Evolutionary conservation across 1,140 invertebrate species (phyloP).

Genomic region (Papilio helenus): DNA sequence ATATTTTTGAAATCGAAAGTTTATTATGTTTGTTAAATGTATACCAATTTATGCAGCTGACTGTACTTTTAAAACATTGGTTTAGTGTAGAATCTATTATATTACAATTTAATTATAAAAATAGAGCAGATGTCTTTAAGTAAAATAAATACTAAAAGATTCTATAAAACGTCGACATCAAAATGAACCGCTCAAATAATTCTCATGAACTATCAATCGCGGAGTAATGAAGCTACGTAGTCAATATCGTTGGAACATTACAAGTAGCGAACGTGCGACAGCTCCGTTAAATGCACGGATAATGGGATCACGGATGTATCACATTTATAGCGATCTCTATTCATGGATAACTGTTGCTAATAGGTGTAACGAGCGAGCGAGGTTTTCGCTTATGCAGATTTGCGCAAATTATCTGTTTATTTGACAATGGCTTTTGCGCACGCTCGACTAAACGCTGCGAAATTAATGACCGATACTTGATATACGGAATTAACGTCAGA

Average conservation of each 20-base stretch:
- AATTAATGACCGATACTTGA: slow-evolving; percentile 24
- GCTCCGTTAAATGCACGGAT: slow-evolving; percentile 40
- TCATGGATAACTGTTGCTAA: slow-evolving; percentile 44
- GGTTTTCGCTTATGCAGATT: slow-evolving; percentile 29
- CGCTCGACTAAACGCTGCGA: not conserved
- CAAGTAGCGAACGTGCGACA: slow-evolving; percentile 23
- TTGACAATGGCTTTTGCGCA: slow-evolving; percentile 31
- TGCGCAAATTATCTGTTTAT: slow-evolving; percentile 38
- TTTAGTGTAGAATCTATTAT: too few relatives aligned
- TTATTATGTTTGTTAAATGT: too few relatives aligned
- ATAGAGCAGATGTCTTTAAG: not conserved
- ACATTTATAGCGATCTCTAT: slow-evolving; percentile 33
- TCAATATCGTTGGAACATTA: slow-evolving; percentile 28
- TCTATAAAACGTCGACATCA: not conserved
- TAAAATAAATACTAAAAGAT: not conserved
- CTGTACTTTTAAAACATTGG: too few relatives aligned
- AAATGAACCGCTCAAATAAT: not conserved
- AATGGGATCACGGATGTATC: slow-evolving; percentile 29
- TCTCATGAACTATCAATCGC: slow-evolving; percentile 9
- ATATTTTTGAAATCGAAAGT: too few relatives aligned
- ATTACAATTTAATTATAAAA: too few relatives aligned
- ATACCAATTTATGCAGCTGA: too few relatives aligned
- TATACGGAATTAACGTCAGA: slow-evolving; percentile 5
- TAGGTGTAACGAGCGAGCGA: slow-evolving; percentile 34
- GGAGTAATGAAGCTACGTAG: slow-evolving; percentile 15